A percentile compares a stretch with the other conserved stretches of the same genome.
Evolutionary conservation across 1,140 invertebrate species (phyloP).

Genomic region (Choristoneura fumiferana): DNA sequence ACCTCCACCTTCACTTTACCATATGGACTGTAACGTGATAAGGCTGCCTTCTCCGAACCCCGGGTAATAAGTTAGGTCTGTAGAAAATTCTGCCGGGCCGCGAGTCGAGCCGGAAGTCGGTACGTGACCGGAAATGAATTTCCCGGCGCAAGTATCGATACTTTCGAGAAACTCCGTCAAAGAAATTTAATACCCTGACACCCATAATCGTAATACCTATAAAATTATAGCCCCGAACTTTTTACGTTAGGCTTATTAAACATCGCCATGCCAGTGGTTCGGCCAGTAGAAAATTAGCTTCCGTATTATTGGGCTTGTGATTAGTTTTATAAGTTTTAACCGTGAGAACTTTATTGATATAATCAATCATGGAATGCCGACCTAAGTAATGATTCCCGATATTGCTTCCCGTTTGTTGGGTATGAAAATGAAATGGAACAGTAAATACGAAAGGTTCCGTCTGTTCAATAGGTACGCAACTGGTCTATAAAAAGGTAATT

Average conservation of each 20-base stretch:
- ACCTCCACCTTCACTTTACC: too few species aligned
- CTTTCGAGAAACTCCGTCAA: conserved; percentile 41
- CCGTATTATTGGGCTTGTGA: too few species aligned
- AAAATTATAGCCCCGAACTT: not conserved
- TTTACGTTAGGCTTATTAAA: conserved; percentile 1
- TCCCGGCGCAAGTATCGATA: conserved; percentile 46
- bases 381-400: too few species aligned
- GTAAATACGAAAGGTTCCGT: too few species aligned
- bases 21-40: not conserved
- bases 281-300: too few species aligned
- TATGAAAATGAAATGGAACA: too few species aligned
- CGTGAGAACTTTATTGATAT: too few species aligned
- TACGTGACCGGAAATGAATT: conserved; percentile 66
- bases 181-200: conserved; percentile 38
- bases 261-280: not conserved
- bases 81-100: not conserved
- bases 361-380: too few species aligned
- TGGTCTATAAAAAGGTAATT: too few species aligned
- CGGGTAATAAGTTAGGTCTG: conserved; percentile 9
- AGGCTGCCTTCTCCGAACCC: not conserved
- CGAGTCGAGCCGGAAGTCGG: conserved; percentile 36
- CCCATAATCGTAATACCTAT: conserved; percentile 8
- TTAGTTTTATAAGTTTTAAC: too few species aligned
- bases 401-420: too few species aligned
- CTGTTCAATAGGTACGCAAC: too few species aligned